Evolutionary conservation across 2,113 vertebrate species (phyloP).

Genomic region (Cryptotis parvus): DNA sequence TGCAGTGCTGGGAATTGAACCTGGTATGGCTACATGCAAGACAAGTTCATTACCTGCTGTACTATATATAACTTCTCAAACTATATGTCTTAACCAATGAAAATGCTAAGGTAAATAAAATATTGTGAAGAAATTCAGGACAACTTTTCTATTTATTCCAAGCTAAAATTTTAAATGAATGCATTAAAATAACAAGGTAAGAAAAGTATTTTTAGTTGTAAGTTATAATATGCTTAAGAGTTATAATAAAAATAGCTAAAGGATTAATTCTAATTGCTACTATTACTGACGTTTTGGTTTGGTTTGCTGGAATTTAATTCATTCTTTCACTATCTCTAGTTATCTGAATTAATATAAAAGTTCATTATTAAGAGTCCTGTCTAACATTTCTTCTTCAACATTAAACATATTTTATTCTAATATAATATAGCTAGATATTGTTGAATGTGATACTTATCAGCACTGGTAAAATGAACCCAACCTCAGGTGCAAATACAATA

Average conservation of each 20-base stretch:
- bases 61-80: too few species aligned
- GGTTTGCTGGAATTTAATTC: constrained; percentile 58
- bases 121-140: background rate
- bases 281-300: constrained; percentile 28
- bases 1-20: too few species aligned
- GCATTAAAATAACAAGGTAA: background rate
- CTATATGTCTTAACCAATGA: too few species aligned
- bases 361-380: constrained; percentile 71
- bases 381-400: constrained; percentile 58
- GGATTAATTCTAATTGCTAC: constrained; percentile 26
- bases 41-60: too few species aligned
- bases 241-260: constrained; percentile 2
- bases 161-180: background rate
- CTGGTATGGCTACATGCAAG: too few species aligned
- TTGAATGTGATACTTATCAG: constrained; percentile 84
- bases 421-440: constrained; percentile 68
- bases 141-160: background rate
- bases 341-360: constrained; percentile 77
- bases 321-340: constrained; percentile 64
- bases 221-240: background rate
- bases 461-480: constrained; percentile 86
- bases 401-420: constrained; percentile 79
- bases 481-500: constrained; percentile 85
- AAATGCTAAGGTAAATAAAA: background rate
- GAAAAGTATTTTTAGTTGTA: background rate